Evolutionary conservation across 2,888 invertebrate species (phyloP).

Genomic region (Folsomia candida): DNA sequence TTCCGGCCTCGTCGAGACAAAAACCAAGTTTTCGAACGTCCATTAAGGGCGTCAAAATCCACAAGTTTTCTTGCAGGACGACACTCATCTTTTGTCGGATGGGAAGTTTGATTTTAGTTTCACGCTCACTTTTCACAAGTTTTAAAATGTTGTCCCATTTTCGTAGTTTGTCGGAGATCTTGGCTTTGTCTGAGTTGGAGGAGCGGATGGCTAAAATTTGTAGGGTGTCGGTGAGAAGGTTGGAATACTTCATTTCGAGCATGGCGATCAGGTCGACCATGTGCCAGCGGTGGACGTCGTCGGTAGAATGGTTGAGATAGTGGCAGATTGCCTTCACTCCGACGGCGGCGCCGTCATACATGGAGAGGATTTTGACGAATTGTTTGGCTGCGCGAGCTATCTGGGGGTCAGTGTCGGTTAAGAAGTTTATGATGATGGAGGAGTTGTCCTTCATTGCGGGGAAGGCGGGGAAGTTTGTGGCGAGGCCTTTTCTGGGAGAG

Average conservation of each 20-base stretch:
- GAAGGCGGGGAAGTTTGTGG: slow-evolving; percentile 41
- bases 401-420: slow-evolving; percentile 40
- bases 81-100: slow-evolving; percentile 32
- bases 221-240: slow-evolving; percentile 35
- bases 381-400: slow-evolving; percentile 37
- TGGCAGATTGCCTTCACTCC: slow-evolving; percentile 42
- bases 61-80: slow-evolving; percentile 40
- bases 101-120: slow-evolving; percentile 14
- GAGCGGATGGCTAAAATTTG: slow-evolving; percentile 27
- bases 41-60: slow-evolving; percentile 30
- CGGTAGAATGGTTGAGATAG: slow-evolving; percentile 31
- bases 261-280: slow-evolving; percentile 36
- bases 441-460: slow-evolving; percentile 39
- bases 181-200: not conserved
- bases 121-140: slow-evolving; percentile 37
- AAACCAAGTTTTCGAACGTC: slow-evolving; percentile 38
- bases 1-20: slow-evolving; percentile 36
- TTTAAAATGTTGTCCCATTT: slow-evolving; percentile 45
- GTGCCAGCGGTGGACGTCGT: slow-evolving; percentile 45
- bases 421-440: slow-evolving; percentile 31
- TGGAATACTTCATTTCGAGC: slow-evolving; percentile 42
- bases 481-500: slow-evolving; percentile 33
- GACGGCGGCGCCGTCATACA: slow-evolving; percentile 42
- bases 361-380: slow-evolving; percentile 40
- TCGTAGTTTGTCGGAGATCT: slow-evolving; percentile 21